These are phyloP conservation scores for Byasa hedistus DNA, from an alignment of 2,888 invertebrate genomes.

Conservation along the genomic window DNA sequence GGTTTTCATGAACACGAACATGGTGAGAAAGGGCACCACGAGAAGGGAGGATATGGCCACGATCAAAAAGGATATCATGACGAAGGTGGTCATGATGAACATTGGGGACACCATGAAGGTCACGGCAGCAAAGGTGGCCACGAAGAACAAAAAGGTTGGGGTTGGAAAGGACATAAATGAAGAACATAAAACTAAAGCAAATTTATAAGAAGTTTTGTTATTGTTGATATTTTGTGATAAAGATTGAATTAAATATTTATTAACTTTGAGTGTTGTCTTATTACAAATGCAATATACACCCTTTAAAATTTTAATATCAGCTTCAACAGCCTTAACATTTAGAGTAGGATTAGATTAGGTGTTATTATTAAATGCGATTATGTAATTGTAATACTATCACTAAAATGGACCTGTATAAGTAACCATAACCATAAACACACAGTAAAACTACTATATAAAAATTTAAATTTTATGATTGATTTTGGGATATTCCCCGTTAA, in stretches of 20 bases:
- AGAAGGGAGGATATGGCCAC: conserved; percentile 88
- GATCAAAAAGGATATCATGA: conserved; percentile 89
- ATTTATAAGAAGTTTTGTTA: conserved; percentile 25
- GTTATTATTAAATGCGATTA: too few relatives aligned
- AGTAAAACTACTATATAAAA: too few relatives aligned
- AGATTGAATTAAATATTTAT: conserved; percentile 27
- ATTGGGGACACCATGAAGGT: conserved; percentile 84
- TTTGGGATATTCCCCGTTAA: too few relatives aligned
- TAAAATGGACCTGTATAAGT: too few relatives aligned
- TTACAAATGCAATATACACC: neutral
- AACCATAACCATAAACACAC: too few relatives aligned
- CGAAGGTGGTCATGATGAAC: conserved; percentile 86
- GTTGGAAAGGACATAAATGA: conserved; percentile 76
- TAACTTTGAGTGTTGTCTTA: conserved; percentile 19
- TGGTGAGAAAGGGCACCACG: conserved; percentile 87
- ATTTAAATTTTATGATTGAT: too few relatives aligned
- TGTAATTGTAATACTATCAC: too few relatives aligned
- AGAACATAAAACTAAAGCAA: conserved; percentile 32
- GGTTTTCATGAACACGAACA: conserved; percentile 88
- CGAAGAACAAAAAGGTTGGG: conserved; percentile 89
- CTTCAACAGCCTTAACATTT: neutral
- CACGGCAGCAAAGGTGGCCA: conserved; percentile 89
- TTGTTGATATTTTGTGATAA: conserved; percentile 35
- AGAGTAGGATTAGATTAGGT: neutral
- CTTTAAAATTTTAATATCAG: neutral